Evolutionary conservation across 2,888 invertebrate genomes (phyloP), one percentile per base, ranked within the genome.

Genomic region (Melanophora roralis): DNA sequence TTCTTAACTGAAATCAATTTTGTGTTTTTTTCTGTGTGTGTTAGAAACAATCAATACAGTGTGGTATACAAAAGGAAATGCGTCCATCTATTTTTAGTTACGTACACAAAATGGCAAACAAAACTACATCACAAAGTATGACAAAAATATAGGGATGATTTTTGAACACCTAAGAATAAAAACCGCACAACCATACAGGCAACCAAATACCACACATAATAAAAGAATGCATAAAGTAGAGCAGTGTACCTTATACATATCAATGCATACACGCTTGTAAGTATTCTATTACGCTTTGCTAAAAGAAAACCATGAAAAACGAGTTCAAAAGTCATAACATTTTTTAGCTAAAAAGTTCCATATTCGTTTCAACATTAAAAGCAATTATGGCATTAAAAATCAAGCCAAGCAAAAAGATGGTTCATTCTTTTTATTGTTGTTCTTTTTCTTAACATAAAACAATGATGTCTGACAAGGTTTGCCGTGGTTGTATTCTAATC

Each of bases 291-390:
- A 65, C 9, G 57, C 27, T 32, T 47, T n/a, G 9, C 12, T 49
- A 19, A 11, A 55, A n/a, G n/a, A 16, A 2, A 34, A 32, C 3
- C 36, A 53, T 4, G 19, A 59, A 38, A 67, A 60, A 59, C 65
- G 64, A 60, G 74, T 75, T 79, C 60, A 72, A 75, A 75, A 72
- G 60, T 55, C 43, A 72, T 65, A 74, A 71, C 19, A 71, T 79
- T 65, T 45, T 59, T 55, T 55, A 32, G 34, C 36, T 16, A 65
- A 71, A 71, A 68, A 32, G 16, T 19, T 19, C 21, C 34, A 64
- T 12, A 16, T 32, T 64, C 59, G 43, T 65, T 47, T 71, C 60
- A 55, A 27, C 62, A 71, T 67, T 40, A 51, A 53, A 71, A 8
- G 43, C 59, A 67, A 62, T 74, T 69, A 21, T 51, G 65, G 69